Base-by-base conservation (phyloP, 2,113 vertebrate species). In the Hippocampus guttulatus region DNA sequence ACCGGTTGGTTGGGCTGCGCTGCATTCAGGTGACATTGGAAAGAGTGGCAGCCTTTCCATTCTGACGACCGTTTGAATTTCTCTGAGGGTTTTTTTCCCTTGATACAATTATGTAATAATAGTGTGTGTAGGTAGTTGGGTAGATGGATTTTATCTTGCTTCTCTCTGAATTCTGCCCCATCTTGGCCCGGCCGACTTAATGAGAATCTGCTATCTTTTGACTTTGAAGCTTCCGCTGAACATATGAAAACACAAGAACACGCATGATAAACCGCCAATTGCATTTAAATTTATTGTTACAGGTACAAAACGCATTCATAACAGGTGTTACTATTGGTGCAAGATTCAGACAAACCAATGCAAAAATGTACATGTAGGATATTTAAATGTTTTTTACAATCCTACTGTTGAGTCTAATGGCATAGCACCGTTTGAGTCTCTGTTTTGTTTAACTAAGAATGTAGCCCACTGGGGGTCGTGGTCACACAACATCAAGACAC, bases 381-480 rank as follows among this genome's bases (percentile, higher is more conserved):
- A 74, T 81, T 70, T 70, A 27, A 64, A 27, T 45, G 69, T 18
- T 10, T 30, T 54, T 51, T 18, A 63, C 45, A n/a, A n/a, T 68
- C 65, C 51, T 15, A 20, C 20, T 27, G 45, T 33, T 69, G 27
- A 64, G 49, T 41, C 72, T 38, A 67, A 57, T 70, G 40, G 54
- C 54, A 40, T 89, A 90, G 87, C 88, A 88, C 88, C 84, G 64
- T 85, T 78, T 79, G 60, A 73, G 30, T 75, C 21, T 7, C 23
- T 11, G 23, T 23, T 57, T 11, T 57, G 5, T 27, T 40, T 40
- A 10, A 40, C 14, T 8, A 47, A 25, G 25, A 27, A 47, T 9
- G 23, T 0, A 16, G 15, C 16, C 62, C 62, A n/a, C n/a, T 23
- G 2, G 61, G 27, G 63, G 38, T 3, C 6, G 25, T 30, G 23